Conservation (phyloP, 2,113 vertebrate genomes). For the Plotosus lineatus region DNA sequence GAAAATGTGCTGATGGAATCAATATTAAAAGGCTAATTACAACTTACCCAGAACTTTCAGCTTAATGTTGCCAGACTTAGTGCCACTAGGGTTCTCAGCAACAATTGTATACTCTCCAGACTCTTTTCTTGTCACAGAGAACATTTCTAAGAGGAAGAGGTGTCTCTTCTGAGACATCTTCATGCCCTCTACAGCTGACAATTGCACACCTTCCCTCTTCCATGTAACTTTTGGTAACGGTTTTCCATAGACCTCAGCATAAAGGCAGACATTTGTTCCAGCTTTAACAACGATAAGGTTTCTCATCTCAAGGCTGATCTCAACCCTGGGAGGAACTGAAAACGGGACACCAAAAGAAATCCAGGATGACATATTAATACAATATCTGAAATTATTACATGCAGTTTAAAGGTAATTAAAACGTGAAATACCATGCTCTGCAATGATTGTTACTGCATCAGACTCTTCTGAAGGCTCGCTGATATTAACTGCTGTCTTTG, state of each 20-base stretch:
- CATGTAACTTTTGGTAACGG: constrained; percentile 89
- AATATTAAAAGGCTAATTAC: background rate
- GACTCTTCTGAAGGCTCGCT: constrained; percentile 93
- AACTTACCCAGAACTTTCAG: constrained; percentile 93
- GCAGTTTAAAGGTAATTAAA: background rate
- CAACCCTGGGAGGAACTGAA: constrained; percentile 93
- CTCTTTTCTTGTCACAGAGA: constrained; percentile 90
- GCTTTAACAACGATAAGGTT: constrained; percentile 91
- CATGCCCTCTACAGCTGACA: constrained; percentile 86
- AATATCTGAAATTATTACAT: background rate
- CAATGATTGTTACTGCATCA: constrained; percentile 85
- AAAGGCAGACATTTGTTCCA: constrained; percentile 86
- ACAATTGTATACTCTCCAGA: constrained; percentile 93
- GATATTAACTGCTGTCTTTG: constrained; percentile 88
- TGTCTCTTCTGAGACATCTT: constrained; percentile 88
- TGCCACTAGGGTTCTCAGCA: constrained; percentile 90
- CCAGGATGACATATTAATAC: background rate
- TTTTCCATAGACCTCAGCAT: constrained; percentile 93
- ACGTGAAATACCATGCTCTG: constrained; percentile 84
- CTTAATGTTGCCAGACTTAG: constrained; percentile 90
- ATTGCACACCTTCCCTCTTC: constrained; percentile 81
- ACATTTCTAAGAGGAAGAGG: constrained; percentile 85
- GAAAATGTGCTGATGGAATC: background rate
- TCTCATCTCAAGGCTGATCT: constrained; percentile 90
- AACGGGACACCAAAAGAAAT: constrained; percentile 37